phyloP scores from a whole-genome alignment of 1,140 invertebrate species.

The Drosophila busckii region DNA sequence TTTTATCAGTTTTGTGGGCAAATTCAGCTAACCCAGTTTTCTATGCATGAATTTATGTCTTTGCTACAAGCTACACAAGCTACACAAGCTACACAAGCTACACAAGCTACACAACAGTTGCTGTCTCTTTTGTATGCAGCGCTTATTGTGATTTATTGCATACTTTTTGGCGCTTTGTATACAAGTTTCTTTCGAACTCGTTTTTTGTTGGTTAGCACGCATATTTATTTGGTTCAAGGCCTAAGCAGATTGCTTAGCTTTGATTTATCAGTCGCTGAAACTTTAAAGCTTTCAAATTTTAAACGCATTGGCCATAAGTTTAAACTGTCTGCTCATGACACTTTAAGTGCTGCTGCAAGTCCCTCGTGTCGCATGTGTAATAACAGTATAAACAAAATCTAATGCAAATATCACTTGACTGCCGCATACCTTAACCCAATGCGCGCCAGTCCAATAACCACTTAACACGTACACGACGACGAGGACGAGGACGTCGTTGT shows the following conservation, averaged over 20 bases:
- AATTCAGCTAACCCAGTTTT: conserved; percentile 45
- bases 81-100: no score
- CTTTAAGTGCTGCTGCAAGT: conserved; percentile 4
- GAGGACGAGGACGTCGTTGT: conserved; percentile 4
- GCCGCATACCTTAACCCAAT: conserved; percentile 11
- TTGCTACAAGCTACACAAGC: no score
- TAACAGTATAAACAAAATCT: conserved; percentile 38
- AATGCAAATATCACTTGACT: conserved; percentile 46
- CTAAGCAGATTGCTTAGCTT: conserved; percentile 37
- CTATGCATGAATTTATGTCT: no score
- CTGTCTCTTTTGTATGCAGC: conserved; percentile 30
- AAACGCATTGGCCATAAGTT: conserved; percentile 8
- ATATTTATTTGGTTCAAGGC: conserved; percentile 27
- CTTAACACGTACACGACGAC: conserved; percentile 48
- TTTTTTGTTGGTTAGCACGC: conserved; percentile 10
- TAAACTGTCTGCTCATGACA: background rate
- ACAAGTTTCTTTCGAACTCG: conserved; percentile 25
- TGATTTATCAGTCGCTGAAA: no score
- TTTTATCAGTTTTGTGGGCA: conserved; percentile 43
- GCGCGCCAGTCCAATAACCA: conserved; percentile 45
- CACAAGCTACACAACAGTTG: conserved; percentile 21
- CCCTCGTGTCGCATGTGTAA: conserved; percentile 21
- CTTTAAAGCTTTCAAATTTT: no score
- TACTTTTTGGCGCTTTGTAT: conserved; percentile 52
- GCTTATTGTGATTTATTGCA: conserved; percentile 54